Percentiles rank a stretch among this genome's conserved stretches.
Conservation (phyloP, 2,888 invertebrate species). For the Candidula unifasciata region DNA sequence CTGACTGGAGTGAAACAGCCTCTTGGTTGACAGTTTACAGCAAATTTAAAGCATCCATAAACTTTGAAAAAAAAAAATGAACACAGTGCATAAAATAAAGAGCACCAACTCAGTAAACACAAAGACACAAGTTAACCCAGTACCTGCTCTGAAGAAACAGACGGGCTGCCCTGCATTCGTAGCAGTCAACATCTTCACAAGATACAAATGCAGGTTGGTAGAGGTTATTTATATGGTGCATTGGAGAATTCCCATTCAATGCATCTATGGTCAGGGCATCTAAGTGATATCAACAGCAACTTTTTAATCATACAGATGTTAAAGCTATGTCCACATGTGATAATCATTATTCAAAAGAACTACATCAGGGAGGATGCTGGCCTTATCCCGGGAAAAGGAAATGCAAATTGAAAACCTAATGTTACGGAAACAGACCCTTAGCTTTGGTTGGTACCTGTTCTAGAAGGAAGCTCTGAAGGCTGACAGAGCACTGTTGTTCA, state of each 20-base stretch:
- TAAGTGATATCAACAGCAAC: conserved; percentile 52
- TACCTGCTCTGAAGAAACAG: conserved; percentile 45
- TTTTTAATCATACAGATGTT: too few species aligned
- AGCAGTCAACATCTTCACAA: conserved; percentile 55
- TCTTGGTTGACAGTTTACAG: too few species aligned
- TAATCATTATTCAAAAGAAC: too few species aligned
- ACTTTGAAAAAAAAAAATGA: neutral
- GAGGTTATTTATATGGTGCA: conserved; percentile 21
- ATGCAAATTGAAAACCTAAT: too few species aligned
- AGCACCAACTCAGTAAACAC: neutral
- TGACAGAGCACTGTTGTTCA: too few species aligned
- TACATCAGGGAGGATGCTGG: too few species aligned
- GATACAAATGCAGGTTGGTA: conserved; percentile 44
- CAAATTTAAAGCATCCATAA: neutral
- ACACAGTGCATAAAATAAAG: neutral
- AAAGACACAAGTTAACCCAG: neutral
- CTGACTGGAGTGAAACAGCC: too few species aligned
- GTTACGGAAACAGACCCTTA: too few species aligned
- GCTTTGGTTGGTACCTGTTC: too few species aligned
- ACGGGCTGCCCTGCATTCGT: conserved; percentile 50
- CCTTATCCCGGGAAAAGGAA: too few species aligned
- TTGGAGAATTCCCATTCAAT: conserved; percentile 56
- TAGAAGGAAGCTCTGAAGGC: too few species aligned
- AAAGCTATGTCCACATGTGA: too few species aligned
- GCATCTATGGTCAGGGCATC: conserved; percentile 69